Conservation (phyloP, 2,797 vertebrate genomes). For the Rhadinocentrus ornatus region DNA sequence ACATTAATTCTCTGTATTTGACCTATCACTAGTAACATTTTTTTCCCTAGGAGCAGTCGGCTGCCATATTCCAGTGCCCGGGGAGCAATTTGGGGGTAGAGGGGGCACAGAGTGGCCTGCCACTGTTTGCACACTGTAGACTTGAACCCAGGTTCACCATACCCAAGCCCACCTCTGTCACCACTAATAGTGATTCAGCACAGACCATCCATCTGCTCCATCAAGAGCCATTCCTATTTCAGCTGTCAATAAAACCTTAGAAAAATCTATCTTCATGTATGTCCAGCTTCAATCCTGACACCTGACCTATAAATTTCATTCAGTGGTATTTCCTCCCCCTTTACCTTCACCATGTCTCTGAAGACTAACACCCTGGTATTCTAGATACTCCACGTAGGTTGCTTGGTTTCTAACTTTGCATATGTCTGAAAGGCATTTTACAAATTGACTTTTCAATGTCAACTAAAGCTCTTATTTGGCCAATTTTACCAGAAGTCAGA, state of each 20-base stretch:
- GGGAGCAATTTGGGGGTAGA: too few species aligned
- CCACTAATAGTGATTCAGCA: not conserved
- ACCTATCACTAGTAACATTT: too few species aligned
- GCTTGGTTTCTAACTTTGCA: not conserved
- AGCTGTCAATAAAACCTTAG: not conserved
- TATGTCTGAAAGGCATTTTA: not conserved
- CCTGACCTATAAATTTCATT: too few species aligned
- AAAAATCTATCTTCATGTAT: not conserved
- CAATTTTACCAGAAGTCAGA: not conserved
- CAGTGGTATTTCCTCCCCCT: not conserved
- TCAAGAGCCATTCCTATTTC: not conserved
- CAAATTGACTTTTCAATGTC: not conserved
- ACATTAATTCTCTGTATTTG: too few species aligned
- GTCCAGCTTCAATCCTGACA: too few species aligned
- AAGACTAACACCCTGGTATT: not conserved
- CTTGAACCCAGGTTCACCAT: too few species aligned
- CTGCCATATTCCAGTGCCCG: too few species aligned
- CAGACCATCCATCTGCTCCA: not conserved
- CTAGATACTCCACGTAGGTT: too few species aligned
- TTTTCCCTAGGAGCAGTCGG: too few species aligned
- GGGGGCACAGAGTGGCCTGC: too few species aligned
- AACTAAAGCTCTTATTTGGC: not conserved
- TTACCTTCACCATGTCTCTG: not conserved
- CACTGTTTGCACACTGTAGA: too few species aligned
- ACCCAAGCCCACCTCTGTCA: too few species aligned